A percentile compares a stretch with the other conserved stretches of the same genome.
Conservation (phyloP, 2,113 vertebrate species). For the Xyrauchen texanus region DNA sequence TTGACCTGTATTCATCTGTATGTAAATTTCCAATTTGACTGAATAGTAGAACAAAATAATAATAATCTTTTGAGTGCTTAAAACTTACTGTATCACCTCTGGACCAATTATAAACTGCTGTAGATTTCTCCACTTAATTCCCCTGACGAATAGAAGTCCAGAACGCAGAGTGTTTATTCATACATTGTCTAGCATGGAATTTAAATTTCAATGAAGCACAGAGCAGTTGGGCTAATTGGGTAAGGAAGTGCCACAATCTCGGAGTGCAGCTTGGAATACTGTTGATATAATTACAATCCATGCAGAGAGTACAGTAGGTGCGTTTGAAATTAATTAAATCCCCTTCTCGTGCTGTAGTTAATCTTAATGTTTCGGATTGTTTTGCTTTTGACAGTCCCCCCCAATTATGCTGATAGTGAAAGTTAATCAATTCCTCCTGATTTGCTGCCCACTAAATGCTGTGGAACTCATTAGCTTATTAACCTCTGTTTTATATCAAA, state of each 20-base stretch:
- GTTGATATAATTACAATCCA: conserved; percentile 78
- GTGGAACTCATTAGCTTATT: conserved; percentile 63
- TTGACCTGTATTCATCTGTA: conserved; percentile 77
- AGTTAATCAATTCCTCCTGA: conserved; percentile 68
- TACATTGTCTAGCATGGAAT: conserved; percentile 71
- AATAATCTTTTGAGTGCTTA: conserved; percentile 40
- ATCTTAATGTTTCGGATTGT: conserved; percentile 63
- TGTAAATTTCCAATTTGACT: conserved; percentile 75
- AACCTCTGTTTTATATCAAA: conserved; percentile 58
- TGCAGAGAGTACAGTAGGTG: conserved; percentile 66
- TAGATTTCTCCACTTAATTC: conserved; percentile 69
- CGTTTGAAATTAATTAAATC: conserved; percentile 80
- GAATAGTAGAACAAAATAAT: conserved; percentile 46
- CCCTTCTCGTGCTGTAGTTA: conserved; percentile 57
- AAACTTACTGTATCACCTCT: conserved; percentile 74
- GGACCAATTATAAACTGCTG: conserved; percentile 78
- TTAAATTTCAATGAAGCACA: conserved; percentile 66
- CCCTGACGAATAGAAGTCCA: conserved; percentile 72
- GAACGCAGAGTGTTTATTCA: conserved; percentile 66
- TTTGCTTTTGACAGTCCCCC: conserved; percentile 44
- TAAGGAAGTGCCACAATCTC: conserved; percentile 67
- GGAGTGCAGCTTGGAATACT: conserved; percentile 73
- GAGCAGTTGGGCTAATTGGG: conserved; percentile 79
- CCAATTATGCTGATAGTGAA: conserved; percentile 65
- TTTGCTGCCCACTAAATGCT: conserved; percentile 65